Base-by-base conservation (phyloP, 1,140 invertebrate species). In the Ostrea edulis region DNA sequence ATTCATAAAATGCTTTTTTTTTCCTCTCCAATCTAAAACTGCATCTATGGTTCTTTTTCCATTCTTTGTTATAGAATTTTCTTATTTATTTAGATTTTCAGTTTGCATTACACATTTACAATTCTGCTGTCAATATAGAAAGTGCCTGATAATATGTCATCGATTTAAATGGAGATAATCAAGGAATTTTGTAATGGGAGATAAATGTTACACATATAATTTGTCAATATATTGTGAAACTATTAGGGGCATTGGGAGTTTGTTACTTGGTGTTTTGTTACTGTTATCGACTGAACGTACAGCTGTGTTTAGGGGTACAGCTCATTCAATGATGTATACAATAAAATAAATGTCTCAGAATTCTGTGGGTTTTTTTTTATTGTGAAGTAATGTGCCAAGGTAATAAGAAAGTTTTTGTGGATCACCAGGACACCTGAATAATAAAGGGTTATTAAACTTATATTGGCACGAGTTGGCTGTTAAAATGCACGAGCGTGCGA, bases 301-400 rank as follows among this genome's bases (percentile, higher is more conserved):
- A 77, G 68, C 68, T 77, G 68, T 77, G 35, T 29, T 25, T 62
- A 77, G 14, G 17, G 8, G 12, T 77, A 77, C 68, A 77, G 68
- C 68, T 77, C 68, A 77, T 77, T 17, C 68, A 77, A 77, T 29
- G 68, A 77, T 77, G 68, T 77, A 77, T 71, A 29, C n/a, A 71
- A 71, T 77, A 77, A 77, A 77, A 77, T 77, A 77, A 77, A 77
- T 77, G 68, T 77, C 68, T 77, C 68, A 35, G 68, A 77, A 29
- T 77, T 62, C n/a, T 20, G 5, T 20, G 55, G 17, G 11, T 25
- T 77, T 9, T 35, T 35, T 35, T 9, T 62, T 62, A 14, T 14
- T 62, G 9, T 62, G 12, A 44, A 44, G 35, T 44, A 44, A 44
- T 2, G 5, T 44, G 35, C 35, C 35, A 44, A 5, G 35, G 5